phyloP scores from a whole-genome alignment of 2,888 invertebrate genomes.

The Hypomecis atomaria region DNA sequence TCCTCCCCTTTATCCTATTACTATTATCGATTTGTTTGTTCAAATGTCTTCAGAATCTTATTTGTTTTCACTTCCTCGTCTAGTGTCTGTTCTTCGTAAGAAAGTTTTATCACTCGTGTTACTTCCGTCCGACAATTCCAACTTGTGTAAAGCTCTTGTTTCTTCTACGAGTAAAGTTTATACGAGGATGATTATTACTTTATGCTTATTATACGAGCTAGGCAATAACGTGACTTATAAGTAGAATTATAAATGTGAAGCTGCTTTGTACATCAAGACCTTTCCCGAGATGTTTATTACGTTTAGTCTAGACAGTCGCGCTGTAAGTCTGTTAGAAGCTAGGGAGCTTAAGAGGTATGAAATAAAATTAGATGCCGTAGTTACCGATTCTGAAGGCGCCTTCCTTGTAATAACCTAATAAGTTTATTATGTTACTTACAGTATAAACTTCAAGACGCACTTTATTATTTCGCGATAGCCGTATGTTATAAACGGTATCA shows the following conservation, averaged over 20 bases:
- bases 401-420: background rate
- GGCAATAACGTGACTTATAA: slow-evolving; percentile 2
- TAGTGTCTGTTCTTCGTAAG: slow-evolving; percentile 14
- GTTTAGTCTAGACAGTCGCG: slow-evolving; percentile 44
- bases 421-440: background rate
- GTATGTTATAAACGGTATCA: no score
- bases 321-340: slow-evolving; percentile 40
- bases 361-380: slow-evolving; percentile 33
- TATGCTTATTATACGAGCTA: slow-evolving; percentile 19
- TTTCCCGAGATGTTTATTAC: slow-evolving; percentile 40
- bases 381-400: slow-evolving; percentile 10
- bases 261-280: slow-evolving; percentile 14
- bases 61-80: slow-evolving; percentile 13
- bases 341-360: slow-evolving; percentile 28
- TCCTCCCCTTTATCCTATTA: background rate
- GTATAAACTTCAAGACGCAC: no score
- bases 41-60: slow-evolving; percentile 23
- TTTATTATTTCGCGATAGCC: no score
- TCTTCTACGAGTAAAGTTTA: slow-evolving; percentile 23
- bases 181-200: slow-evolving; percentile 17
- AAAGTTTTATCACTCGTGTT: slow-evolving; percentile 24
- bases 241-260: slow-evolving; percentile 5
- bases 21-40: slow-evolving; percentile 19
- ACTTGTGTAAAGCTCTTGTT: slow-evolving; percentile 18
- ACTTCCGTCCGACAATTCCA: slow-evolving; percentile 8